Evolutionary conservation across 2,888 invertebrate genomes (phyloP).

Genomic region (Sturmia bella): DNA sequence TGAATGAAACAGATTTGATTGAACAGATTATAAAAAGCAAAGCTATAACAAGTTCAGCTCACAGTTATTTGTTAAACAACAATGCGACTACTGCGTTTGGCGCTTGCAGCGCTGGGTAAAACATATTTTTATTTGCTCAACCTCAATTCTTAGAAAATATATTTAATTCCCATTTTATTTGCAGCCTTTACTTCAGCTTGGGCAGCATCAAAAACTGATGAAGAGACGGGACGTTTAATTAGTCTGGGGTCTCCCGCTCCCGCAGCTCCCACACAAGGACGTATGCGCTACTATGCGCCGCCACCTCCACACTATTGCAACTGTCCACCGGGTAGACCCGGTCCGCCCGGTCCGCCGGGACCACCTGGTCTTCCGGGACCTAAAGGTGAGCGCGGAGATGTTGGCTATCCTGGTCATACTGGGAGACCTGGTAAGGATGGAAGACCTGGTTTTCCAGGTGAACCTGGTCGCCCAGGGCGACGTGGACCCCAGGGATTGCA

Average conservation of each 20-base stretch:
- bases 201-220: background rate
- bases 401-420: slow-evolving; percentile 36
- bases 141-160: too few species aligned
- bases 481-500: too few species aligned
- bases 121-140: too few species aligned
- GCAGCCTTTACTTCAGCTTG: background rate
- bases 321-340: slow-evolving; percentile 46
- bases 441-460: slow-evolving; percentile 35
- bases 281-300: slow-evolving; percentile 25
- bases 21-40: slow-evolving; percentile 35
- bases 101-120: slow-evolving; percentile 41
- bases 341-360: slow-evolving; percentile 52
- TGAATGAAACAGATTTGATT: too few species aligned
- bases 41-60: background rate
- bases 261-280: background rate
- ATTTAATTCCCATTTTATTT: slow-evolving; percentile 24
- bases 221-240: slow-evolving; percentile 35
- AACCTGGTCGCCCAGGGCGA: slow-evolving; percentile 13
- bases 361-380: slow-evolving; percentile 22
- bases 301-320: slow-evolving; percentile 35
- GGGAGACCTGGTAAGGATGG: slow-evolving; percentile 38
- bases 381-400: slow-evolving; percentile 51
- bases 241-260: background rate
- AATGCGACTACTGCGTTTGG: slow-evolving; percentile 40
- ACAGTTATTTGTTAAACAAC: slow-evolving; percentile 31